These are phyloP conservation scores for Amyelois transitella DNA, from an alignment of 1,140 invertebrate species.

Conservation along the genomic window DNA sequence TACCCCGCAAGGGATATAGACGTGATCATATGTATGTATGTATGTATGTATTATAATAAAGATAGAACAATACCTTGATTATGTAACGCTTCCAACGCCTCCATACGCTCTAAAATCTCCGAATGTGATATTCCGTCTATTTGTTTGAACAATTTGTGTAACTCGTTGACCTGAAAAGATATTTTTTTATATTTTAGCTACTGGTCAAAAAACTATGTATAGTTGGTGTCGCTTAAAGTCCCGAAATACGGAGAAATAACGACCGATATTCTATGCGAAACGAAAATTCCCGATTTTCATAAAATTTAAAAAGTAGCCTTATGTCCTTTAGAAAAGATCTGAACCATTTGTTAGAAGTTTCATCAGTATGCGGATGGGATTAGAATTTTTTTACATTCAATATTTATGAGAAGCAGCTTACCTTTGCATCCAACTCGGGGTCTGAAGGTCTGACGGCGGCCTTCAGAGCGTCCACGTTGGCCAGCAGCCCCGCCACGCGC, in stretches of 20 bases:
- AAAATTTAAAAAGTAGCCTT: too few species aligned
- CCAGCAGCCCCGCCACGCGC: constrained; percentile 81
- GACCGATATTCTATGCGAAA: too few species aligned
- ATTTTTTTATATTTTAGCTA: not conserved
- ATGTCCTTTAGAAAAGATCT: too few species aligned
- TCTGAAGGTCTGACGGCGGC: constrained; percentile 78
- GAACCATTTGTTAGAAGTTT: too few species aligned
- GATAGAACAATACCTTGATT: constrained; percentile 91
- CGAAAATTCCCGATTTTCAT: too few species aligned
- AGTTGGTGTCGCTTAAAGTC: too few species aligned
- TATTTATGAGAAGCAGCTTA: constrained; percentile 45
- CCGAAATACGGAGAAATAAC: too few species aligned
- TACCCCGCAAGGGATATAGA: too few species aligned
- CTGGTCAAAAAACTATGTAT: not conserved
- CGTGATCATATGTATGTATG: too few species aligned
- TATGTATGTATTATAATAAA: too few species aligned
- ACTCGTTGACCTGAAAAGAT: constrained; percentile 81
- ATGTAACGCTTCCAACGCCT: constrained; percentile 88
- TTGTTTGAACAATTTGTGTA: constrained; percentile 91
- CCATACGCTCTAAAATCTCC: constrained; percentile 88
- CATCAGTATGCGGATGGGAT: too few species aligned
- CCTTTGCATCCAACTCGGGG: constrained; percentile 86
- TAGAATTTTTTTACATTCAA: too few species aligned
- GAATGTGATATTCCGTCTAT: constrained; percentile 86
- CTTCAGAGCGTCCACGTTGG: constrained; percentile 86